Evolutionary conservation across 2,797 vertebrate genomes (phyloP).

Genomic region (Otus scops): DNA sequence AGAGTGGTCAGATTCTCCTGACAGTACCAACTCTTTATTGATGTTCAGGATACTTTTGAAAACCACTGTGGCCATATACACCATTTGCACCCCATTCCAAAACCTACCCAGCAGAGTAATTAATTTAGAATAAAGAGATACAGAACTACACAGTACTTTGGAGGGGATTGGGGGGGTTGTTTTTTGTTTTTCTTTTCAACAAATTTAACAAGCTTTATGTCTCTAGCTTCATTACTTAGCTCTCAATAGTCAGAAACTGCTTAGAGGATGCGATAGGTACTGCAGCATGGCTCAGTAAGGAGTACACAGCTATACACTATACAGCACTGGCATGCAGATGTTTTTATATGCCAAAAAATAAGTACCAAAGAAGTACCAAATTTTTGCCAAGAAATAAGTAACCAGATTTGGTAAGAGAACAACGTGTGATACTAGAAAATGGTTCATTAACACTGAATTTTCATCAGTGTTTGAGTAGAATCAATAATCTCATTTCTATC

Average conservation of each 20-base stretch:
- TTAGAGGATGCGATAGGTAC: neutral
- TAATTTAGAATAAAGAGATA: neutral
- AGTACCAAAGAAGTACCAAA: neutral
- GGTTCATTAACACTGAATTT: neutral
- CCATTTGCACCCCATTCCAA: neutral
- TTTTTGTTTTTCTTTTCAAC: neutral
- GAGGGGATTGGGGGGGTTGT: neutral
- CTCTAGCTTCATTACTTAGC: too few relatives aligned
- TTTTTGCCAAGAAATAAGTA: neutral
- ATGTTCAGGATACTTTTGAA: neutral
- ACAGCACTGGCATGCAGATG: neutral
- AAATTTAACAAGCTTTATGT: neutral
- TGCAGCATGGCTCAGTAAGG: neutral
- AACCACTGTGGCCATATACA: neutral
- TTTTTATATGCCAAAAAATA: neutral
- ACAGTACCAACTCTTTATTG: neutral
- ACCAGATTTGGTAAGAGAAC: neutral
- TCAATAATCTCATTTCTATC: neutral
- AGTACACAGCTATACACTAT: neutral
- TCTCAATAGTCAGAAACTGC: neutral
- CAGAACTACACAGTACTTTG: neutral
- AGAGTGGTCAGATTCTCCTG: neutral
- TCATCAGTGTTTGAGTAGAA: neutral
- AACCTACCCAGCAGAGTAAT: neutral
- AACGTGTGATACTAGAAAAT: neutral